Evolutionary conservation across 2,113 vertebrate species (phyloP).

Genomic region (Entomyzon cyanotis): DNA sequence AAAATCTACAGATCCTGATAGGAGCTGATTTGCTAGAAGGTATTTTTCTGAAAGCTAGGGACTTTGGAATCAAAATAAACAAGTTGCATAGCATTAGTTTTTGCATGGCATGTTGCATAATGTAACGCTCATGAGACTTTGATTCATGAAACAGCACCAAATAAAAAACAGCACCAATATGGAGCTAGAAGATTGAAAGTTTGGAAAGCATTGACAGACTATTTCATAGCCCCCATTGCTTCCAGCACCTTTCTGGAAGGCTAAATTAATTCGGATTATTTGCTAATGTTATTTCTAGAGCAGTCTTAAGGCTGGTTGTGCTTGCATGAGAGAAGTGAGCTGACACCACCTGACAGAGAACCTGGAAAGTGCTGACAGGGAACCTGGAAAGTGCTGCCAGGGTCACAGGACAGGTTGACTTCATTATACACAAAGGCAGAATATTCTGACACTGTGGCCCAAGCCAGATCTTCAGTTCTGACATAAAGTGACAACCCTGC

Average conservation of each 20-base stretch:
- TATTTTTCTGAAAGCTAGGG: slow-evolving; percentile 4
- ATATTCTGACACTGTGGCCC: neutral
- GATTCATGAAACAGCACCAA: neutral
- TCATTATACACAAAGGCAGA: neutral
- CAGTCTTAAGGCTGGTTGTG: neutral
- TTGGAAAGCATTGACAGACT: neutral
- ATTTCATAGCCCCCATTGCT: neutral
- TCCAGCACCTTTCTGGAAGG: neutral
- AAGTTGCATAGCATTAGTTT: neutral
- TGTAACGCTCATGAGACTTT: neutral
- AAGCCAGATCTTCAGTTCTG: neutral
- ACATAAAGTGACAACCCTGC: neutral
- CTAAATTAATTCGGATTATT: neutral
- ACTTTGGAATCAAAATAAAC: slow-evolving; percentile 29
- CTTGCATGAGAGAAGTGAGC: neutral
- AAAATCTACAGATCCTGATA: slow-evolving; percentile 11
- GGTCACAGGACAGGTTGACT: neutral
- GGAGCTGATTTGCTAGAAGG: neutral
- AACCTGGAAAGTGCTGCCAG: neutral
- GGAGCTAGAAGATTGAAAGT: neutral
- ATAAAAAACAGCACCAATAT: neutral
- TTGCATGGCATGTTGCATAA: neutral
- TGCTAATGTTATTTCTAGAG: neutral
- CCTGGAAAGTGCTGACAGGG: neutral
- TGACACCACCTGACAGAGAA: neutral